Base-by-base conservation (phyloP, 2,888 invertebrate species). In the Dendrolimus houi region DNA sequence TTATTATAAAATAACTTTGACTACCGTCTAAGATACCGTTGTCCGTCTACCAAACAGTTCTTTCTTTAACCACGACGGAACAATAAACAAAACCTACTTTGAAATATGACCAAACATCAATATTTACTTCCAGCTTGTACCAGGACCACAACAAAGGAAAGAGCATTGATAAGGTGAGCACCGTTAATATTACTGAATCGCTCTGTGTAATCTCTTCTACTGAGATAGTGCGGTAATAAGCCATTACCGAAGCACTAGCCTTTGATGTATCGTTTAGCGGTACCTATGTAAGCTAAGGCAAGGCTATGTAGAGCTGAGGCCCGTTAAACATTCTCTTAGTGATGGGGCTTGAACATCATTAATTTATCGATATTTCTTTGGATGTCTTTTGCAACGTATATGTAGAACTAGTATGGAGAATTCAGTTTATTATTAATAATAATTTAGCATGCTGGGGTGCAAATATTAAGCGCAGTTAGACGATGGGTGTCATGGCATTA, bases 261-360 rank as follows among this genome's bases (percentile, higher is more conserved):
- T 81, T 81, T 86, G 88, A 88, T 83, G 83, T 80, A 87, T 87
- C 81, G 84, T 71, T 79, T 87, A 87, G 87, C 88, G 88, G 88
- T 87, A 87, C 75, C 81, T 80, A 85, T 87, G 83, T 86, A 75
- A 76, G 74, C 75, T 77, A 75, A 65, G 65, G 66, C 75, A 75
- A 65, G 65, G 66, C 75, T 87, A 85, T 85, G 83, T 86, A 82
- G 82, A 77, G 75, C 76, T 83, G 77, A 74, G 77, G 73, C 75
- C 85, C 83, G 86, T 86, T 87, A 87, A 81, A 75, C 75, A 71
- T 60, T 59, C 63, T 54, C 40, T 56, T 81, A 84, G 83, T 76
- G 83, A 70, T 69, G 82, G 42, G 59, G 55, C 52, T 52, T 57
- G 53, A 57, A 60, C 63, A 41, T 40, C 54, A 52, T 54, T 29